These are phyloP conservation scores for Apostichopus californicus DNA, from an alignment of 35 echinoderm and acorn worm genomes.

Conservation along the genomic window DNA sequence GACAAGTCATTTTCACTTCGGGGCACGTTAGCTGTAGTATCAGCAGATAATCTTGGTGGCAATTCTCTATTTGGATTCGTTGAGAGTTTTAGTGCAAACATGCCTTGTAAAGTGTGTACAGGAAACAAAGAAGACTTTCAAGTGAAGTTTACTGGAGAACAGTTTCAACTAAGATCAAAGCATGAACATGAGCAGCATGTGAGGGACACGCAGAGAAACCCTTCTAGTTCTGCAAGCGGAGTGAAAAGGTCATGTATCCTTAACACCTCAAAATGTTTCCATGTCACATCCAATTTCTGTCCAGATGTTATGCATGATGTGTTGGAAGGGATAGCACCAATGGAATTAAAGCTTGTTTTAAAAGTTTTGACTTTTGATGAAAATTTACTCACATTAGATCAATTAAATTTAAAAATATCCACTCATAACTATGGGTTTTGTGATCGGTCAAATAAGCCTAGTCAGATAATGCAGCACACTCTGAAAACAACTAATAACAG, in stretches of 20 bases:
- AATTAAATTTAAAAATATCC: conserved; percentile 23
- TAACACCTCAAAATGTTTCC: conserved; percentile 26
- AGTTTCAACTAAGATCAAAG: conserved; percentile 51
- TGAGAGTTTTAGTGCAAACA: conserved; percentile 57
- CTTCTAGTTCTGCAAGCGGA: conserved; percentile 5
- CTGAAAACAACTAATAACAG: conserved; percentile 46
- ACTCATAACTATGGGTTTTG: conserved; percentile 45
- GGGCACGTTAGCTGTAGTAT: conserved; percentile 40
- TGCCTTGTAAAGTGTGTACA: conserved; percentile 44
- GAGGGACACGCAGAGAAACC: neutral
- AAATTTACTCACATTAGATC: conserved; percentile 50
- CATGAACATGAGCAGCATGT: conserved; percentile 36
- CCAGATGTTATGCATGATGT: conserved; percentile 71
- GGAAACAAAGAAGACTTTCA: conserved; percentile 47
- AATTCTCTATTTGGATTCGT: conserved; percentile 61
- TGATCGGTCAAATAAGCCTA: conserved; percentile 57
- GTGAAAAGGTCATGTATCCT: conserved; percentile 51
- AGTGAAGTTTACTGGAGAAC: conserved; percentile 13
- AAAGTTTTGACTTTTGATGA: conserved; percentile 47
- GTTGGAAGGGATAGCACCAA: conserved; percentile 53
- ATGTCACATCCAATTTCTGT: conserved; percentile 36
- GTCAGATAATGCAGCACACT: conserved; percentile 43
- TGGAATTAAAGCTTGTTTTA: conserved; percentile 61
- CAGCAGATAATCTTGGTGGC: conserved; percentile 59
- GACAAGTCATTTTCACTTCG: neutral